phyloP scores from a whole-genome alignment of 2,797 vertebrate genomes.

The Botia almorhae region DNA sequence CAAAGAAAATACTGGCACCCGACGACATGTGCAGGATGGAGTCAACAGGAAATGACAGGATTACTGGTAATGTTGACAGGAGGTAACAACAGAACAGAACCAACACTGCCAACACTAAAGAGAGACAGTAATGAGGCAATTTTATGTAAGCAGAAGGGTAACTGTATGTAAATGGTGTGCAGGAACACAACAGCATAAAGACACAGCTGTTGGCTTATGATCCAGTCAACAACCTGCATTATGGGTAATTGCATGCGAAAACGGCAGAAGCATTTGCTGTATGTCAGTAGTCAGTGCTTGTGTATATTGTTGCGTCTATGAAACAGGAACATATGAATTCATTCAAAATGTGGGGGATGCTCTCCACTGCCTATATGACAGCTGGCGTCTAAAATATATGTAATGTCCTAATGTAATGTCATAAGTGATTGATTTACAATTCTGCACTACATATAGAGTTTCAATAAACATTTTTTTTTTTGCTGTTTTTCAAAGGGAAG shows the following conservation, averaged over 20 bases:
- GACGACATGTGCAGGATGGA: slow-evolving; percentile 24
- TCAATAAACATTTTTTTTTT: neutral
- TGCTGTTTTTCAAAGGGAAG: neutral
- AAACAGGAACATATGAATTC: slow-evolving; percentile 4
- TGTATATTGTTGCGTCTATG: slow-evolving; percentile 19
- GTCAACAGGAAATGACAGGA: slow-evolving; percentile 52
- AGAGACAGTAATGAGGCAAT: slow-evolving; percentile 38
- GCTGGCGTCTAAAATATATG: too few relatives aligned
- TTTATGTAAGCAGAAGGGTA: slow-evolving; percentile 33
- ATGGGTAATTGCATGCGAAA: slow-evolving; percentile 38
- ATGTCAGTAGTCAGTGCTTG: neutral
- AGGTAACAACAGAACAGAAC: slow-evolving; percentile 44
- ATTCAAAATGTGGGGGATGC: neutral
- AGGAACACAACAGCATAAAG: slow-evolving; percentile 18
- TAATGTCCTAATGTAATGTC: too few relatives aligned
- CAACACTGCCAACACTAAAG: slow-evolving; percentile 13
- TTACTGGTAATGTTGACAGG: slow-evolving; percentile 47
- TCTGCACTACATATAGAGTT: too few relatives aligned
- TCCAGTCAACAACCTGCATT: slow-evolving; percentile 26
- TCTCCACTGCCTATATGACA: neutral
- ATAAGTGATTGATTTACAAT: too few relatives aligned
- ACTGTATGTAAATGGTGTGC: slow-evolving; percentile 40
- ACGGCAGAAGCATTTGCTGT: slow-evolving; percentile 21
- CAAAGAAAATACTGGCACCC: slow-evolving; percentile 26
- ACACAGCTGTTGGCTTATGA: slow-evolving; percentile 39